Percentiles rank a stretch among this genome's conserved stretches.
Evolutionary conservation across 64 coral and sea anemone species (phyloP).

Genomic region (Dendrophyllia cribrosa): DNA sequence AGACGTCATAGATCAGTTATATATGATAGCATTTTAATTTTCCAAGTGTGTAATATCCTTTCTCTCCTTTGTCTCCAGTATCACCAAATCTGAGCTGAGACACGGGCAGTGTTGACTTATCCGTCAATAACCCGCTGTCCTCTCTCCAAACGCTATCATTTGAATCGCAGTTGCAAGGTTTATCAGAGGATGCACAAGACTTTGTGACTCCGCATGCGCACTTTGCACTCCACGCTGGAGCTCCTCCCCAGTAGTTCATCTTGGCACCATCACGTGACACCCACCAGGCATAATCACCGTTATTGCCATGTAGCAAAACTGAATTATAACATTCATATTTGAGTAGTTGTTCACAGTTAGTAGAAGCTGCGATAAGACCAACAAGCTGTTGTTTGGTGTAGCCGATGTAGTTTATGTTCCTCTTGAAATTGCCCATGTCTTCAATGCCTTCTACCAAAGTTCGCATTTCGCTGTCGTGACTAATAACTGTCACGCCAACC

Average conservation of each 20-base stretch:
- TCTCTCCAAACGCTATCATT: constrained; percentile 42
- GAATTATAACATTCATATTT: neutral
- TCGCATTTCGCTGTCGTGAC: constrained; percentile 34
- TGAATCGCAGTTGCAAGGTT: constrained; percentile 30
- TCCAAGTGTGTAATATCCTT: constrained; percentile 45
- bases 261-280: constrained; percentile 30
- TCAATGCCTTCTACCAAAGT: constrained; percentile 7
- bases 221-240: neutral
- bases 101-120: constrained; percentile 30
- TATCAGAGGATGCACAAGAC: neutral
- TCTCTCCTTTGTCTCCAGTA: neutral
- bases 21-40: constrained; percentile 19
- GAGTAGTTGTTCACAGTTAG: constrained; percentile 11
- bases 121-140: constrained; percentile 32
- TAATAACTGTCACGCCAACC: too few species aligned
- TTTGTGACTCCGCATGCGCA: constrained; percentile 15
- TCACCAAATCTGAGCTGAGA: neutral
- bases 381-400: neutral
- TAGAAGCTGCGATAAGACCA: neutral
- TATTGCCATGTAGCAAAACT: neutral
- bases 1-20: too few species aligned
- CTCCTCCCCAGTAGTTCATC: constrained; percentile 55
- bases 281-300: constrained; percentile 1
- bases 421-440: neutral
- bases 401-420: neutral